Evolutionary conservation across 2,888 invertebrate species (phyloP).

Genomic region (Trichacis sp.): DNA sequence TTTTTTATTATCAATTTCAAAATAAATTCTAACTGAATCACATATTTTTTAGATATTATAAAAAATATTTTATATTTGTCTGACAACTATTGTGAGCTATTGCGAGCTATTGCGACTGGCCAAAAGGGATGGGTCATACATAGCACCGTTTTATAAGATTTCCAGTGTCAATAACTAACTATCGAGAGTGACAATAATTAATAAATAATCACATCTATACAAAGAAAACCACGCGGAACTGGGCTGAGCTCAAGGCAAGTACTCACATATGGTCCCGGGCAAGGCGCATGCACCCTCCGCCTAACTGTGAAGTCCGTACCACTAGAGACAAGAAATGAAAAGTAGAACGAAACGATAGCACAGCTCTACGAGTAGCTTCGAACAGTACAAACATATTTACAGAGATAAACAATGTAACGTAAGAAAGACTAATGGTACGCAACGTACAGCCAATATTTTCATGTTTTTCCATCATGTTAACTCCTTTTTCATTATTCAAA

Average conservation of each 20-base stretch:
- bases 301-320: slow-evolving; percentile 70
- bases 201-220: too few species aligned
- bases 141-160: too few species aligned
- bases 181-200: too few species aligned
- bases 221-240: slow-evolving; percentile 26
- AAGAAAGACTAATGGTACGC: slow-evolving; percentile 44
- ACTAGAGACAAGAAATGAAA: slow-evolving; percentile 68
- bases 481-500: slow-evolving; percentile 11
- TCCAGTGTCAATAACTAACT: too few species aligned
- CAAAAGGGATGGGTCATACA: too few species aligned
- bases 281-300: slow-evolving; percentile 70
- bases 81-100: too few species aligned
- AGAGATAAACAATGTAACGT: slow-evolving; percentile 20
- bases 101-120: too few species aligned
- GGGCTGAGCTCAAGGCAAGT: slow-evolving; percentile 57
- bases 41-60: too few species aligned
- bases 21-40: too few species aligned
- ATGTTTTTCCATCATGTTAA: background rate
- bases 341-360: slow-evolving; percentile 61
- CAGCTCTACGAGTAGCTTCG: slow-evolving; percentile 45
- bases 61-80: too few species aligned
- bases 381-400: slow-evolving; percentile 36
- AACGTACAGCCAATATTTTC: slow-evolving; percentile 58
- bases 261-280: slow-evolving; percentile 69
- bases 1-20: too few species aligned